Conservation (phyloP, 2,113 vertebrate genomes). For the Aspiorhynchus laticeps region DNA sequence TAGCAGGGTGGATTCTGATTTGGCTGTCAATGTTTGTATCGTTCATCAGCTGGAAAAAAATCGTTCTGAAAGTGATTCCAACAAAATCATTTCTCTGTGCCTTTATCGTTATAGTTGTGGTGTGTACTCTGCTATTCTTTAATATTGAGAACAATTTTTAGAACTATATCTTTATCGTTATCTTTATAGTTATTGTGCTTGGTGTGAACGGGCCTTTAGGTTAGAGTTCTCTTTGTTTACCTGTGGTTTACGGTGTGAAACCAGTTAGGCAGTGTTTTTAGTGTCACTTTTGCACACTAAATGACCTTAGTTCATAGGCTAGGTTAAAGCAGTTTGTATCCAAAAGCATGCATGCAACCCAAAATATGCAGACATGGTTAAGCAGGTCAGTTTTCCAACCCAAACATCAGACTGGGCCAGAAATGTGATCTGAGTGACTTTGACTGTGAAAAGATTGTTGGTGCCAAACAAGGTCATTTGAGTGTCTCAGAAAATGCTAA, state of each 20-base stretch:
- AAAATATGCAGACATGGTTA: neutral
- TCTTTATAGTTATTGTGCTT: too few relatives aligned
- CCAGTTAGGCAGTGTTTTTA: constrained; percentile 26
- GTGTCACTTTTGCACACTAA: constrained; percentile 25
- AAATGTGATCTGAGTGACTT: constrained; percentile 9
- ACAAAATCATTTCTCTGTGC: too few relatives aligned
- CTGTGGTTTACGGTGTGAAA: constrained; percentile 21
- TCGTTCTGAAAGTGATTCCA: too few relatives aligned
- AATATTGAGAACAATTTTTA: too few relatives aligned
- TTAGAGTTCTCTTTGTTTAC: constrained; percentile 28
- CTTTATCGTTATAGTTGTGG: too few relatives aligned
- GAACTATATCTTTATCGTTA: too few relatives aligned
- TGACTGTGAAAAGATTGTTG: neutral
- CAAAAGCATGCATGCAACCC: neutral
- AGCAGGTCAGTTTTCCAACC: neutral
- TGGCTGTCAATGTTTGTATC: too few relatives aligned
- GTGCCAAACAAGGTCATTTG: neutral
- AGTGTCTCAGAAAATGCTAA: neutral
- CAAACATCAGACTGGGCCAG: neutral
- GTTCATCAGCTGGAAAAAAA: too few relatives aligned
- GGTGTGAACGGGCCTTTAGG: too few relatives aligned
- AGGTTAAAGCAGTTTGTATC: neutral
- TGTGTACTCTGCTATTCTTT: too few relatives aligned
- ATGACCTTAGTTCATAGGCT: constrained; percentile 2
- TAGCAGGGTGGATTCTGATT: too few relatives aligned